These are phyloP conservation scores for Urocynchramus pylzowi DNA, from an alignment of 2,113 vertebrate species.

Conservation along the genomic window DNA sequence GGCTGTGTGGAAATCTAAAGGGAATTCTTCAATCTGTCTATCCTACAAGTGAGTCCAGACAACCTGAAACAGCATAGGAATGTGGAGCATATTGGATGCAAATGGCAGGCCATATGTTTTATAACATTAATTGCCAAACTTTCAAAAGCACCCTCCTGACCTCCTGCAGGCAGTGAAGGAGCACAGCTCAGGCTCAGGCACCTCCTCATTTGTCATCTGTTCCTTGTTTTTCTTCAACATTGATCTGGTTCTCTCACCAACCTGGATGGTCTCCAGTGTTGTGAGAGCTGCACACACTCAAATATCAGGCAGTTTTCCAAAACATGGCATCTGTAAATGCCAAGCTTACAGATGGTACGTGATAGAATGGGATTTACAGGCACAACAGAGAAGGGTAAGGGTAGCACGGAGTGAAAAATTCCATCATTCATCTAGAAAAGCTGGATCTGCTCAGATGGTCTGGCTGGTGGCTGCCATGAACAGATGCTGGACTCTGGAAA, in stretches of 20 bases:
- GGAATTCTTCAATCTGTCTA: neutral
- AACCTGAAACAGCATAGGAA: constrained; percentile 16
- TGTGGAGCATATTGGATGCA: constrained; percentile 10
- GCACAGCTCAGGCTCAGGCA: neutral
- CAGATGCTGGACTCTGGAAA: neutral
- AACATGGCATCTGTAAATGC: constrained; percentile 9
- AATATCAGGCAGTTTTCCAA: neutral
- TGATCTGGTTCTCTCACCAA: neutral
- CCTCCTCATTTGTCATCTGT: neutral
- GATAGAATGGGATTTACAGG: neutral
- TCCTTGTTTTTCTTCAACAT: neutral
- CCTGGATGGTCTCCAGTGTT: constrained; percentile 13
- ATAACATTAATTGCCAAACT: constrained; percentile 11
- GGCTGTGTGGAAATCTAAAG: neutral
- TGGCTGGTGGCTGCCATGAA: neutral
- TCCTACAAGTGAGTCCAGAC: neutral
- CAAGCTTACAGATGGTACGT: neutral
- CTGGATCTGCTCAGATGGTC: neutral
- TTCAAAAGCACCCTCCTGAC: neutral
- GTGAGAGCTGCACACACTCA: neutral
- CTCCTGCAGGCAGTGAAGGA: neutral
- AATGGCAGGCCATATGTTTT: constrained; percentile 36
- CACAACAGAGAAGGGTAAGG: neutral
- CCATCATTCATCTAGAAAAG: neutral
- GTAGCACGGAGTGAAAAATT: neutral